A percentile compares a stretch with the other conserved stretches of the same genome.
Conservation (phyloP, 2,113 vertebrate species). For the Abramis brama region DNA sequence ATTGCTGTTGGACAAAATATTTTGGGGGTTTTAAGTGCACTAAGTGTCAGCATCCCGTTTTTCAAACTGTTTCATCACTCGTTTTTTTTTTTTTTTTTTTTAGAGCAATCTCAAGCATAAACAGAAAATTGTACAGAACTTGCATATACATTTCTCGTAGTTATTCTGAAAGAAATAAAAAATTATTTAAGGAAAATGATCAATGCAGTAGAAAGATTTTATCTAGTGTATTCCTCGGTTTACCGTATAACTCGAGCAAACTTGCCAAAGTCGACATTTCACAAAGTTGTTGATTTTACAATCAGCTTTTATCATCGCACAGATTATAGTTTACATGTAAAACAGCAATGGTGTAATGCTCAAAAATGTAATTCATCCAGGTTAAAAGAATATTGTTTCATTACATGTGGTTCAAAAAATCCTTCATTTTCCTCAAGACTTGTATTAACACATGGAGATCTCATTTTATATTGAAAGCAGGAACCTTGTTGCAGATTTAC, state of each 20-base stretch:
- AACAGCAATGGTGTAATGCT: not conserved
- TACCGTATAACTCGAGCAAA: slow-evolving; percentile 47
- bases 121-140: slow-evolving; percentile 82
- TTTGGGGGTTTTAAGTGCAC: slow-evolving; percentile 77
- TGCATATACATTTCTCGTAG: slow-evolving; percentile 79
- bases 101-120: slow-evolving; percentile 75
- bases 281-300: slow-evolving; percentile 8
- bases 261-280: slow-evolving; percentile 54
- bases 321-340: slow-evolving; percentile 4
- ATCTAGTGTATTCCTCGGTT: slow-evolving; percentile 52
- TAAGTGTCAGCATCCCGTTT: slow-evolving; percentile 75
- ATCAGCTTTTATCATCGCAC: slow-evolving; percentile 8
- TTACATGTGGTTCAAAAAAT: not conserved
- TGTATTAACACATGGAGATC: not conserved
- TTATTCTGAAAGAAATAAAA: slow-evolving; percentile 84
- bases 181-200: slow-evolving; percentile 81
- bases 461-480: not conserved
- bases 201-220: slow-evolving; percentile 47
- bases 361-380: not conserved
- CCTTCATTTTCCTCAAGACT: not conserved
- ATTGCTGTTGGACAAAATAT: slow-evolving; percentile 74
- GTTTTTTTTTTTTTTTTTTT: slow-evolving; percentile 56
- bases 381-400: not conserved
- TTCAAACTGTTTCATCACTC: slow-evolving; percentile 73
- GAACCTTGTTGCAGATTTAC: not conserved